Evolutionary conservation across 2,113 vertebrate species (phyloP), one percentile per base, ranked within the genome.

Genomic region (Apodemus sylvaticus): DNA sequence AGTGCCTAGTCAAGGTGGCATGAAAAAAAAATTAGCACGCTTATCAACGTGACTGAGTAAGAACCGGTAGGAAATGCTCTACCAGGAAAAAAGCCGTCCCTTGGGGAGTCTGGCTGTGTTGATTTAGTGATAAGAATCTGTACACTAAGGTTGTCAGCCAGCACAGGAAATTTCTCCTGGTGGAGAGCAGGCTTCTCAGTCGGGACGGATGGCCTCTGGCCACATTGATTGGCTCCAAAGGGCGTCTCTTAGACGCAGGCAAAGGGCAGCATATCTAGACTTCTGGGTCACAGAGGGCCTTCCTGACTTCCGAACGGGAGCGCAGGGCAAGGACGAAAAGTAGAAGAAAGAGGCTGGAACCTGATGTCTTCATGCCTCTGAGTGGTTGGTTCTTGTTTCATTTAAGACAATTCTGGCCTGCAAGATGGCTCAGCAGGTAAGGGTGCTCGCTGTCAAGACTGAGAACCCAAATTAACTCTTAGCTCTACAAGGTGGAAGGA

Each of bases 111-210:
- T 86, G 82, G 51, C 92, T 92, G 34, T 97, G 94, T 98, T 96
- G 97, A 96, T 93, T 96, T 96, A 97, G 48, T 90, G 97, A 97
- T 97, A 97, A 97, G 92, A 91, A 94, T 95, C 94, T 89, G 88
- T 97, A 86, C 97, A 91, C 53, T n/a, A 71, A 91, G 92, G 94
- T 89, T 96, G 95, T 97, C 90, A 55, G 90, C 93, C 86, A 91
- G 87, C 60, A 96, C 96, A 93, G 96, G 96, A 97, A 98, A 79
- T 96, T 68, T 53, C 93, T 94, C 88, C 58, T 48, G 74, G 79
- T 81, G 58, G 89, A 81, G 70, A 93, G 64, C 83, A 88, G 89
- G 89, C 74, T 93, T 88, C 90, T 60, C 29, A 73, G 31, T 89
- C 68, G 34, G 55, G 58, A 78, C 93, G 31, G 19, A 91, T 45